Percentiles rank a stretch among this genome's conserved stretches.
Conservation (phyloP, 2,888 invertebrate genomes). For the Digitonthophagus gazella region DNA sequence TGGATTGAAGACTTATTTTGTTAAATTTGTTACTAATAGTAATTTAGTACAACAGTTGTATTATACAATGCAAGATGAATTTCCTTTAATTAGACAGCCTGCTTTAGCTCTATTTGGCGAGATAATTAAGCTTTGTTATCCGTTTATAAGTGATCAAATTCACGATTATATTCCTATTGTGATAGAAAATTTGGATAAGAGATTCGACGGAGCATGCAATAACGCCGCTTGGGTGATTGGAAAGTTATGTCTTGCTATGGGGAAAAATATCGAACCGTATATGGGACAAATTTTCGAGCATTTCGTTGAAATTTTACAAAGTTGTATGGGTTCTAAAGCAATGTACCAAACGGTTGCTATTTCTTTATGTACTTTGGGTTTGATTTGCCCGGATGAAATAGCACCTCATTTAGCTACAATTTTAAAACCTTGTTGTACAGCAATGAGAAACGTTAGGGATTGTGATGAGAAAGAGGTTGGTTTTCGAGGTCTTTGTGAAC, state of each 20-base stretch:
- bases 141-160: conserved; percentile 91
- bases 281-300: conserved; percentile 84
- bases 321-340: conserved; percentile 93
- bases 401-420: conserved; percentile 97
- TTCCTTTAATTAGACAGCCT: conserved; percentile 72
- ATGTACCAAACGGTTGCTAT: conserved; percentile 99
- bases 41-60: conserved; percentile 66
- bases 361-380: conserved; percentile 99
- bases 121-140: conserved; percentile 73
- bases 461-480: conserved; percentile 99
- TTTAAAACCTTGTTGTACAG: conserved; percentile 98
- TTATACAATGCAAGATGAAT: conserved; percentile 71
- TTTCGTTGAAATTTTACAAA: conserved; percentile 90
- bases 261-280: conserved; percentile 87
- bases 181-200: conserved; percentile 93
- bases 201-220: conserved; percentile 96
- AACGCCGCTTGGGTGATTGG: conserved; percentile 99
- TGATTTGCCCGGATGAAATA: conserved; percentile 98
- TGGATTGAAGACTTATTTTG: conserved; percentile 67
- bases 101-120: conserved; percentile 76
- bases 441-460: conserved; percentile 95
- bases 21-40: conserved; percentile 63
- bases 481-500: conserved; percentile 97
- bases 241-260: conserved; percentile 94
- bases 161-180: conserved; percentile 93